Evolutionary conservation across 2,113 vertebrate species (phyloP).

Genomic region (Elephantulus edwardii): DNA sequence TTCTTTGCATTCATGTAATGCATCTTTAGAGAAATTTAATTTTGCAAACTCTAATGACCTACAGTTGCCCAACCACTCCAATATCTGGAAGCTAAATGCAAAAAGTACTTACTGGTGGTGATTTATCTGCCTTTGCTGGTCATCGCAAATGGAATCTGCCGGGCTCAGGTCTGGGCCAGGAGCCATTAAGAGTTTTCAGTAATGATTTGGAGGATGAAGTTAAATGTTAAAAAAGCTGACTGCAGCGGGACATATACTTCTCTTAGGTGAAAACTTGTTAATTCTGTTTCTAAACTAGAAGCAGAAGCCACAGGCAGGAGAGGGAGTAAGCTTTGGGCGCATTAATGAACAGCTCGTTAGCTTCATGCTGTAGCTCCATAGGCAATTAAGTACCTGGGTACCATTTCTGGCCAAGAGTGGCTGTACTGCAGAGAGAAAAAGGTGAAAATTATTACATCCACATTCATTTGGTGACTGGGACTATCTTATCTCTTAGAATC

Average conservation of each 20-base stretch:
- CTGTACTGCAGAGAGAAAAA: background rate
- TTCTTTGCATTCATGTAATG: conserved; percentile 43
- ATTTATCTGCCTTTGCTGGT: conserved; percentile 55
- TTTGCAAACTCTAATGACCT: conserved; percentile 57
- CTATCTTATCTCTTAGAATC: background rate
- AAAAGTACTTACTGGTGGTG: conserved; percentile 54
- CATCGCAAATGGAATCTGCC: conserved; percentile 60
- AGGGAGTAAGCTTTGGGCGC: background rate
- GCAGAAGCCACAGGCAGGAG: conserved; percentile 42
- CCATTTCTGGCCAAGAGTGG: conserved; percentile 6
- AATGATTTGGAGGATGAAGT: conserved; percentile 60
- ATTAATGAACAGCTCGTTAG: conserved; percentile 61
- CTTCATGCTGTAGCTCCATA: conserved; percentile 13
- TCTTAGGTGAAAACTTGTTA: conserved; percentile 63
- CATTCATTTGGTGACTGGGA: background rate
- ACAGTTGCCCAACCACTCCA: conserved; percentile 45
- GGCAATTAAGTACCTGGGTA: conserved; percentile 37
- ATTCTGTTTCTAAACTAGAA: conserved; percentile 60
- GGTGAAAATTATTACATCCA: background rate
- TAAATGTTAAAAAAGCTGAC: conserved; percentile 60
- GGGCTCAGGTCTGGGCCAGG: conserved; percentile 64
- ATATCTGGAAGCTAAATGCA: conserved; percentile 56
- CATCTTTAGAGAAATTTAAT: conserved; percentile 62
- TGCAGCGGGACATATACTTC: conserved; percentile 36
- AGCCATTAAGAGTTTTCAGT: conserved; percentile 60